These are phyloP conservation scores for Notoglanidium macrostoma DNA, from an alignment of 2,797 vertebrate genomes.

Conservation along the genomic window DNA sequence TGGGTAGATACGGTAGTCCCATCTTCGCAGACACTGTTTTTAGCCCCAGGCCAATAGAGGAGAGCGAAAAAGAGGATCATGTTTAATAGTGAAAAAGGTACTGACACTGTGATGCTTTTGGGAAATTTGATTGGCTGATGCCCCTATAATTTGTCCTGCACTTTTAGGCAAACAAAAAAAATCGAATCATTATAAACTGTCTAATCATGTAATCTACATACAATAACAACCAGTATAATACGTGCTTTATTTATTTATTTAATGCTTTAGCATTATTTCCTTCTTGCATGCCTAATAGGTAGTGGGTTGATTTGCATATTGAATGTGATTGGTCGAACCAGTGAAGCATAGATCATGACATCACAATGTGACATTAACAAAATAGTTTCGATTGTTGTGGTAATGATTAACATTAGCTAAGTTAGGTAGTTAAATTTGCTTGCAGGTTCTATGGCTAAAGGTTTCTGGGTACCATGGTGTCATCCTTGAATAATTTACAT, in stretches of 20 bases:
- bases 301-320: background rate
- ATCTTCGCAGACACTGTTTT: slow-evolving; percentile 12
- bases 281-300: background rate
- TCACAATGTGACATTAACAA: background rate
- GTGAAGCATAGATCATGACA: background rate
- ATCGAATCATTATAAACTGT: background rate
- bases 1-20: slow-evolving; percentile 20
- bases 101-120: background rate
- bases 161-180: background rate
- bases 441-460: background rate
- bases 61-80: background rate
- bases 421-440: background rate
- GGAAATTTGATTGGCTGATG: background rate
- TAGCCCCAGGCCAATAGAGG: background rate
- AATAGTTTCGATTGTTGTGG: background rate
- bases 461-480: background rate
- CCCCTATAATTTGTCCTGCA: background rate
- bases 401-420: background rate
- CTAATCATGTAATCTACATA: background rate
- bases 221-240: background rate
- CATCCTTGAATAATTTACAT: background rate
- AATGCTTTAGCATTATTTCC: background rate
- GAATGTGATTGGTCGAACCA: background rate
- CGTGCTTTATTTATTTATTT: background rate
- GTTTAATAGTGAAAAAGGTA: background rate